Percentiles rank a stretch among this genome's conserved stretches.
Evolutionary conservation across 1,140 invertebrate genomes (phyloP).

Genomic region (Leptinotarsa defecta): DNA sequence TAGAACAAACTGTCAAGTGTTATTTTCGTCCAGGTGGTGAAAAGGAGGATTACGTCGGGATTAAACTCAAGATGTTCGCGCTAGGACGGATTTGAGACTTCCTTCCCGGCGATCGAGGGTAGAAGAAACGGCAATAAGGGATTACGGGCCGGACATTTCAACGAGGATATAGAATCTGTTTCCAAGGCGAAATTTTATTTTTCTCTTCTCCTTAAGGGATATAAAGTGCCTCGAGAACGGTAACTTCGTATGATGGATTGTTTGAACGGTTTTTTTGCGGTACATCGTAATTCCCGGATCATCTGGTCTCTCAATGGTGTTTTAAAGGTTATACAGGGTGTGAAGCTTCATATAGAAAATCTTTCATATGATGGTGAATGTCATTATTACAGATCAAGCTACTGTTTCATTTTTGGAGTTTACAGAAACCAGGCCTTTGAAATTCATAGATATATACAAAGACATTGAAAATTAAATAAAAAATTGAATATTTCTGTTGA

Average conservation of each 20-base stretch:
- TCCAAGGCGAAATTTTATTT: background rate
- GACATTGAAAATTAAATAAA: too few species aligned
- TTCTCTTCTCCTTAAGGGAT: background rate
- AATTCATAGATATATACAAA: too few species aligned
- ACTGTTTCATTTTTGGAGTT: too few species aligned
- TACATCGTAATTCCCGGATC: too few species aligned
- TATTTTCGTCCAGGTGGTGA: slow-evolving; percentile 19
- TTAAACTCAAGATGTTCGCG: slow-evolving; percentile 20
- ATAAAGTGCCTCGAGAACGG: background rate
- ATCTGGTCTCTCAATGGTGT: too few species aligned
- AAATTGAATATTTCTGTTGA: too few species aligned
- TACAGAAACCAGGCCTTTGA: too few species aligned
- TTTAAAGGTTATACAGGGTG: too few species aligned
- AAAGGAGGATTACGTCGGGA: slow-evolving; percentile 12
- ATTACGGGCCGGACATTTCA: slow-evolving; percentile 18
- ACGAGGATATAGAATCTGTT: slow-evolving; percentile 6
- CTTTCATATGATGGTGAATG: too few species aligned
- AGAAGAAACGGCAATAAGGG: slow-evolving; percentile 11
- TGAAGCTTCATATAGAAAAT: too few species aligned
- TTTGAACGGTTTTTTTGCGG: background rate
- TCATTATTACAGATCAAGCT: too few species aligned
- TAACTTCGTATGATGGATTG: background rate
- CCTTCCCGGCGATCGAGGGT: slow-evolving; percentile 9
- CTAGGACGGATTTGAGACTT: slow-evolving; percentile 17
- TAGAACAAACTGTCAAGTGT: slow-evolving; percentile 4